A percentile compares a stretch with the other conserved stretches of the same genome.
phyloP scores from a whole-genome alignment of 2,797 vertebrate species.

The Pantherophis alleghaniensis region DNA sequence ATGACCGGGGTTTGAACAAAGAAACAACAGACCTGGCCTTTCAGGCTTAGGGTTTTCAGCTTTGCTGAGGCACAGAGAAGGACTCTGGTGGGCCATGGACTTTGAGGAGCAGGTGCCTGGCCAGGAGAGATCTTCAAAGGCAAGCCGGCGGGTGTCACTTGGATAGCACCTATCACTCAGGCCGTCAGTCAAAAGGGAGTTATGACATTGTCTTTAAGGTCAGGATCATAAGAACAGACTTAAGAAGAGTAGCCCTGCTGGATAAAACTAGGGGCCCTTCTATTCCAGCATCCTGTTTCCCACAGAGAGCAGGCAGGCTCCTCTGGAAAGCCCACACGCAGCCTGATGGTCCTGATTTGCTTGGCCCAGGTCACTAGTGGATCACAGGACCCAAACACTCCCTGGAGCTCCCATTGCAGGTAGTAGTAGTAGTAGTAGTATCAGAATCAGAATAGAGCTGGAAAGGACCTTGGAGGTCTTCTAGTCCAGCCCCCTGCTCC shows the following conservation, averaged over 20 bases:
- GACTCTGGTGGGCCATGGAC: conserved; percentile 44
- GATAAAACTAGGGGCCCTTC: not conserved
- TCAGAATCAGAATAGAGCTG: not conserved
- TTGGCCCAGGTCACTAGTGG: not conserved
- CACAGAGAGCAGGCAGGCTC: not conserved
- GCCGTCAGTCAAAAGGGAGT: not conserved
- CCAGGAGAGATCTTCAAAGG: conserved; percentile 9
- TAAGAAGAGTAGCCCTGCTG: not conserved
- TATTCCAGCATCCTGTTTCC: not conserved
- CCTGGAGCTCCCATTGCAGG: not conserved
- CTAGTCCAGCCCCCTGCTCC: not conserved
- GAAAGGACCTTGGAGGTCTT: not conserved
- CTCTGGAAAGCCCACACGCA: not conserved
- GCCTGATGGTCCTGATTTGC: not conserved
- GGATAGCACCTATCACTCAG: not conserved
- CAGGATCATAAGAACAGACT: conserved; percentile 11
- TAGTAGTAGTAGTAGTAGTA: not conserved
- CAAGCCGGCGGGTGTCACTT: not conserved
- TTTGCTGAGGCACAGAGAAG: not conserved
- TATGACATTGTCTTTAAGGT: conserved; percentile 13
- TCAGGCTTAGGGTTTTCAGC: conserved; percentile 28
- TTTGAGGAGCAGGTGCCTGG: conserved; percentile 40
- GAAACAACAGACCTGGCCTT: conserved; percentile 60
- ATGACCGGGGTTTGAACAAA: conserved; percentile 73
- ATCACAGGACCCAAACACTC: not conserved